Conservation (phyloP, 92 coral and sea anemone genomes). For the Galaxea fascicularis region DNA sequence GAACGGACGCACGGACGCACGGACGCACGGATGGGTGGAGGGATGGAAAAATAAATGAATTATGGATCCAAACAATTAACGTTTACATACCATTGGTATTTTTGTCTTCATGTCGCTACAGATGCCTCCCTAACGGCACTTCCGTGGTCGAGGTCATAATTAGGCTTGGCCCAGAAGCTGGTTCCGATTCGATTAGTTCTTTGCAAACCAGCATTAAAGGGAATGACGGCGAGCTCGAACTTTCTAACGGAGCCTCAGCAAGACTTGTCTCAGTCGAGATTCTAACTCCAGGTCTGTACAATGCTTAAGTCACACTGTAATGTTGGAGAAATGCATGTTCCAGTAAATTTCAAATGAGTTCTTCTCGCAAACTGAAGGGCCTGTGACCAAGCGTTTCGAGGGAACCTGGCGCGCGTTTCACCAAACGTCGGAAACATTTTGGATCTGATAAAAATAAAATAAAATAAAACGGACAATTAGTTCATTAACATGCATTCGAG, state of each 20-base stretch:
- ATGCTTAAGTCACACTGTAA: background rate
- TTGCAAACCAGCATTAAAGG: slow-evolving; percentile 63
- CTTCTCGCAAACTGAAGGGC: no score
- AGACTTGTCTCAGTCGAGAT: slow-evolving; percentile 58
- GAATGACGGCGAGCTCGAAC: slow-evolving; percentile 61
- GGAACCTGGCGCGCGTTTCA: no score
- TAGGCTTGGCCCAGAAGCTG: slow-evolving; percentile 56
- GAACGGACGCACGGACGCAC: no score
- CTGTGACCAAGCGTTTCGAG: no score
- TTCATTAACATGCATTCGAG: no score
- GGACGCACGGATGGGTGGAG: no score
- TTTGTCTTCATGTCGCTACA: background rate
- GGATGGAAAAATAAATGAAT: background rate
- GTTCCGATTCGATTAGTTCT: slow-evolving; percentile 48
- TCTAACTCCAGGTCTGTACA: slow-evolving; percentile 64
- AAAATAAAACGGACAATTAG: no score
- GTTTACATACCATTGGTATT: background rate
- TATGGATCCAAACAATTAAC: no score
- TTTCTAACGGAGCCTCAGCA: slow-evolving; percentile 53
- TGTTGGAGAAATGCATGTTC: background rate
- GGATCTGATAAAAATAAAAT: no score
- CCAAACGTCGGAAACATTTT: no score
- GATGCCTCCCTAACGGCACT: slow-evolving; percentile 61
- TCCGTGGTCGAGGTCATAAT: slow-evolving; percentile 63
- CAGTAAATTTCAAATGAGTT: no score